Conservation (phyloP, 2,797 vertebrate species). For the Chloroceryle amazona region DNA sequence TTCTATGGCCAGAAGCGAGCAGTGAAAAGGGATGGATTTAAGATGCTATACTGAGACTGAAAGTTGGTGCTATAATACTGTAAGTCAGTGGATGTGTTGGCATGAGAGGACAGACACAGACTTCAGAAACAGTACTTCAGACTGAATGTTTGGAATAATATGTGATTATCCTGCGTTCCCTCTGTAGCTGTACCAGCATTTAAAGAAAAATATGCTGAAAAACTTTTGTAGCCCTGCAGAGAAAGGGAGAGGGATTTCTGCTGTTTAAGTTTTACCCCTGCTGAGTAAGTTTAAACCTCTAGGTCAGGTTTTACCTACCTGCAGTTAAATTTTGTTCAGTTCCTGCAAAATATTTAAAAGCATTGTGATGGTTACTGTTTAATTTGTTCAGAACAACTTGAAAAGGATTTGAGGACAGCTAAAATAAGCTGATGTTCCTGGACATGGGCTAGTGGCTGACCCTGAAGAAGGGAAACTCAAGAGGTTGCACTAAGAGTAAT, state of each 20-base stretch:
- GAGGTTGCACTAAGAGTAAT: background rate
- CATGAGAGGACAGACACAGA: background rate
- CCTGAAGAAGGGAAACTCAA: background rate
- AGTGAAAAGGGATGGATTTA: background rate
- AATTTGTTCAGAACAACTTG: background rate
- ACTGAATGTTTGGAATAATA: background rate
- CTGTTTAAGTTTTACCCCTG: background rate
- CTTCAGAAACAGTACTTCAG: background rate
- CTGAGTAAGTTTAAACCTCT: constrained; percentile 2
- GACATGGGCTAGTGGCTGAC: background rate
- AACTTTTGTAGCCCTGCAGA: background rate
- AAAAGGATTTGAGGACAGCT: background rate
- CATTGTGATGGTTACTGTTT: background rate
- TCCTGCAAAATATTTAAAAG: background rate
- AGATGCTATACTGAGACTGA: background rate
- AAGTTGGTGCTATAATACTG: background rate
- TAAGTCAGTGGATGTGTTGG: background rate
- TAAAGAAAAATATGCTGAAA: background rate
- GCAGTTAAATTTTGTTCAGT: background rate
- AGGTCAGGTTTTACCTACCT: background rate
- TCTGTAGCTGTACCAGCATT: background rate
- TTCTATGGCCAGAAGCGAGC: background rate
- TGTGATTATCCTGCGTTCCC: background rate
- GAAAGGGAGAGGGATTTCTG: background rate
- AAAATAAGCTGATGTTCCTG: background rate